Evolutionary conservation across 2,113 vertebrate species (phyloP), one percentile per base, ranked within the genome.

Genomic region (Bothrops jararaca): DNA sequence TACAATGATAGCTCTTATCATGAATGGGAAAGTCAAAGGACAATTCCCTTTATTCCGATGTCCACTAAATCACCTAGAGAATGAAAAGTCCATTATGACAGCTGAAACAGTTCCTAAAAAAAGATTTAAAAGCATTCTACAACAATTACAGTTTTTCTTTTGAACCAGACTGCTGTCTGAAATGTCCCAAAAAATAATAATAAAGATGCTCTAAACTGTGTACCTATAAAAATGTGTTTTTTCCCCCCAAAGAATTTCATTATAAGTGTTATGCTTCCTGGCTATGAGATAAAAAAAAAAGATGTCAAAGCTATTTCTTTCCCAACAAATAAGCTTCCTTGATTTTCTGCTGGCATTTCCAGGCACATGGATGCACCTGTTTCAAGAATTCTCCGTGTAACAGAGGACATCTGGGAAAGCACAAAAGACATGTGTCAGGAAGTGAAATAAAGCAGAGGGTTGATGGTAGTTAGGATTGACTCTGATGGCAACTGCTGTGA

Each of bases 311-410:
- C 12, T 0, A 8, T 88, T 80, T 80, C 93, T 45, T 90, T 95
- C 86, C 94, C 20, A 95, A 89, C 95, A 96, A 94, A 95, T 96
- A 93, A 95, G 92, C 92, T 92, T 96, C 94, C 96, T 97, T 95
- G 91, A 95, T 74, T 96, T 97, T 97, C 93, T 94, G 92, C 95
- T 96, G 94, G 88, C 90, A 96, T 97, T 98, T 97, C 95, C 88
- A 96, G 96, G 93, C 93, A 52, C 48, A 69, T 34, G 29, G 60
- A 85, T 95, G 93, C 96, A 97, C 94, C 94, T 97, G 94, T 95
- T 95, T 94, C 24, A 94, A 96, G 93, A 96, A 96, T 96, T 94
- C 93, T 94, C 93, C 92, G 93, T 88, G 48, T 94, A 95, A 96
- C 89, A 95, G 97, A 96, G 94, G 90, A 96, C 96, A 96, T 96